Percentiles rank a stretch among this genome's conserved stretches.
These are phyloP conservation scores for Nasonovia ribisnigri DNA, from an alignment of 2,888 invertebrate species.

Conservation along the genomic window DNA sequence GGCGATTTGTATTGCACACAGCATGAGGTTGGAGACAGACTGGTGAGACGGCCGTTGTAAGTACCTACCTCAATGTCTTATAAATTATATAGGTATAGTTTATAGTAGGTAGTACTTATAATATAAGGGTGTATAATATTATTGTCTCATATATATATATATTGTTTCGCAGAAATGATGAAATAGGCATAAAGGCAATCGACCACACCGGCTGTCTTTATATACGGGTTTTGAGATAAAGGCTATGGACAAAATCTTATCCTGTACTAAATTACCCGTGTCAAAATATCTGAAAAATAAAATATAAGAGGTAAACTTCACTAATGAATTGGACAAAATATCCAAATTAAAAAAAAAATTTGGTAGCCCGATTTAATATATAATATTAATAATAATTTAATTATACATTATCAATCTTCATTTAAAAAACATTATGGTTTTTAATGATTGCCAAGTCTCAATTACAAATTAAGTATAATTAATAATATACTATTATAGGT, in stretches of 20 bases:
- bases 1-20: not conserved
- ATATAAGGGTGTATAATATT: no score
- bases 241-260: not conserved
- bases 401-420: not conserved
- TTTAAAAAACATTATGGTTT: not conserved
- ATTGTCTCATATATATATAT: not conserved
- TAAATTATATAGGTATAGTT: not conserved
- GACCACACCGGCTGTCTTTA: not conserved
- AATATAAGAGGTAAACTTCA: not conserved
- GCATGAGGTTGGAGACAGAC: not conserved
- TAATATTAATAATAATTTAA: not conserved
- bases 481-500: not conserved
- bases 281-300: not conserved
- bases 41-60: not conserved
- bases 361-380: not conserved
- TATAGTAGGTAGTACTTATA: not conserved
- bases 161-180: not conserved
- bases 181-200: not conserved
- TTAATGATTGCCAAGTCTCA: not conserved
- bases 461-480: not conserved
- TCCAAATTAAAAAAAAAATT: not conserved
- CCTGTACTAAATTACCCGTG: not conserved
- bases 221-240: not conserved
- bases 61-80: not conserved
- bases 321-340: not conserved